Conservation (phyloP, 2,797 vertebrate genomes). For the Loris lydekkerianus region DNA sequence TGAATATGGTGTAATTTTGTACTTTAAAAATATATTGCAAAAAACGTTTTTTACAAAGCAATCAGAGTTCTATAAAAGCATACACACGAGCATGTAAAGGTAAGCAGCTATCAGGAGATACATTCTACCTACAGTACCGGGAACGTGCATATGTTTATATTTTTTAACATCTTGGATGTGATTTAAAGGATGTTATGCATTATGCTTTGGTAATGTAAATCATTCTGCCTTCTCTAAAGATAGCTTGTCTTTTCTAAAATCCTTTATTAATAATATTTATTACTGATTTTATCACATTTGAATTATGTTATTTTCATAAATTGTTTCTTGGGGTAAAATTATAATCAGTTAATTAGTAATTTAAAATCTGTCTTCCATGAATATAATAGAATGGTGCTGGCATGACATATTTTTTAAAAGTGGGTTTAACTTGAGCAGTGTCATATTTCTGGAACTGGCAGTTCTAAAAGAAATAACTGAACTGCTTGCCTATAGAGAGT, state of each 20-base stretch:
- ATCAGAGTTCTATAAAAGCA: not conserved
- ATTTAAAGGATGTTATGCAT: slow-evolving; percentile 62
- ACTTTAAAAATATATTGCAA: slow-evolving; percentile 38
- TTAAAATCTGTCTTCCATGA: slow-evolving; percentile 73
- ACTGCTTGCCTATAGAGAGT: slow-evolving; percentile 59
- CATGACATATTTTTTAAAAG: slow-evolving; percentile 61
- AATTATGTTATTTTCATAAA: slow-evolving; percentile 81
- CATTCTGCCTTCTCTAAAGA: slow-evolving; percentile 67
- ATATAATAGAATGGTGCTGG: slow-evolving; percentile 52
- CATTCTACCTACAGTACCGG: slow-evolving; percentile 53
- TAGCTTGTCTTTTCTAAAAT: slow-evolving; percentile 73
- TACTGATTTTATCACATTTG: slow-evolving; percentile 73
- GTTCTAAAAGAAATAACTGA: slow-evolving; percentile 74
- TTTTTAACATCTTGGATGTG: slow-evolving; percentile 45
- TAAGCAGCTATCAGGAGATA: slow-evolving; percentile 8
- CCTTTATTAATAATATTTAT: slow-evolving; percentile 74
- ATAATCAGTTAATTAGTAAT: slow-evolving; percentile 70
- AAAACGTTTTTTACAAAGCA: not conserved
- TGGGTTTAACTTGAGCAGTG: slow-evolving; percentile 73
- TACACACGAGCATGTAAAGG: not conserved
- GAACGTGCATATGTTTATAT: slow-evolving; percentile 65
- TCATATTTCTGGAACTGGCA: slow-evolving; percentile 73
- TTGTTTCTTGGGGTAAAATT: slow-evolving; percentile 71
- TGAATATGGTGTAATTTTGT: slow-evolving; percentile 51
- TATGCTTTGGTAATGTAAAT: slow-evolving; percentile 75